phyloP scores from a whole-genome alignment of 2,113 vertebrate genomes.

The Mus pahari region DNA sequence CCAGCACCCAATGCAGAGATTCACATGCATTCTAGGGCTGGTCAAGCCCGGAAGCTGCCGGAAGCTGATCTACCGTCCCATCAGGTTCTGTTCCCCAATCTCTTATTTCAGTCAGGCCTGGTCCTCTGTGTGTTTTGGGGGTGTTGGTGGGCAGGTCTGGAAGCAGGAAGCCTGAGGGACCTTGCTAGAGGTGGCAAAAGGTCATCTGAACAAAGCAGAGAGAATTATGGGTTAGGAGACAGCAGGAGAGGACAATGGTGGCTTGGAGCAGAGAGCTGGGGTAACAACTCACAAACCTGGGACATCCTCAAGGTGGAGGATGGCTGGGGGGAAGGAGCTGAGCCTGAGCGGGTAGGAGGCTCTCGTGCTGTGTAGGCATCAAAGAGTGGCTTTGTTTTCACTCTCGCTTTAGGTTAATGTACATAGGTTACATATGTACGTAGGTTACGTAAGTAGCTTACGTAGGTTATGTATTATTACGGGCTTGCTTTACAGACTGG shows the following conservation, averaged over 20 bases:
- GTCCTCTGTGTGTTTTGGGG: background rate
- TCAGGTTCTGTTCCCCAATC: background rate
- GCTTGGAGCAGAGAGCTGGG: background rate
- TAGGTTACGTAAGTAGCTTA: background rate
- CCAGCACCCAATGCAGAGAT: background rate
- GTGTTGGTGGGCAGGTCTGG: too few species aligned
- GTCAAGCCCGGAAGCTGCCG: background rate
- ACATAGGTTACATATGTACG: too few species aligned
- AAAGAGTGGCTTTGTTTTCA: background rate
- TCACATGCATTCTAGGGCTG: background rate
- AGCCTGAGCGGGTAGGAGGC: rapidly evolving
- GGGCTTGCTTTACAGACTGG: background rate
- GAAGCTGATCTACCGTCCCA: background rate
- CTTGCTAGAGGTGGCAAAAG: background rate
- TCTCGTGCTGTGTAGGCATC: background rate
- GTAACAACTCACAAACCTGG: background rate
- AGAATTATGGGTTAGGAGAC: background rate
- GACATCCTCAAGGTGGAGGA: background rate
- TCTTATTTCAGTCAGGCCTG: background rate
- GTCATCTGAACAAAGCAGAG: background rate
- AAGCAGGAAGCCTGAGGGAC: background rate
- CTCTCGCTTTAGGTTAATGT: background rate
- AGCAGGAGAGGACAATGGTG: background rate
- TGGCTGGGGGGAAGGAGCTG: background rate
- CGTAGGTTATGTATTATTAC: background rate